Conservation (phyloP, 2,888 invertebrate species). For the Globia sparganii region DNA sequence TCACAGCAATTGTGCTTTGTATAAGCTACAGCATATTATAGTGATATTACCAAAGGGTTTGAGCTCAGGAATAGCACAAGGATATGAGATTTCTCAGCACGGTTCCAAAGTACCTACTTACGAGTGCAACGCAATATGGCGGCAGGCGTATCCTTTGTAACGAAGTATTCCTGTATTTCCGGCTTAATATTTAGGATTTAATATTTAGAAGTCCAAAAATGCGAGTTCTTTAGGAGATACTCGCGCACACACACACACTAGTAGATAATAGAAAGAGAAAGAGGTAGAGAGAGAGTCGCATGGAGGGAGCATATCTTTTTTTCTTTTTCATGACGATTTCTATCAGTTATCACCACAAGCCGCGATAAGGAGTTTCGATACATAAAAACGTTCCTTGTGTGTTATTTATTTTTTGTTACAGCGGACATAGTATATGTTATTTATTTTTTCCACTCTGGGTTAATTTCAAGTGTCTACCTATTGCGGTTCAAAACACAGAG, state of each 20-base stretch:
- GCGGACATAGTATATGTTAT: background rate
- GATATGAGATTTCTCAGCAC: background rate
- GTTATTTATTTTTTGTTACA: background rate
- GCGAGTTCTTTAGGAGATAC: background rate
- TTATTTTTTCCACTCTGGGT: background rate
- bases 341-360: too few relatives aligned
- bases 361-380: too few relatives aligned
- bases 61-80: background rate
- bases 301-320: too few relatives aligned
- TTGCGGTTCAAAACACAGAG: too few relatives aligned
- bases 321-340: too few relatives aligned
- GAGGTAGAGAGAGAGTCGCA: too few relatives aligned
- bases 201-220: background rate
- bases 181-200: background rate
- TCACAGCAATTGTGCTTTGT: background rate
- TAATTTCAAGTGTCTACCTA: background rate
- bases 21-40: background rate
- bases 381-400: too few relatives aligned
- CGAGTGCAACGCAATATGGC: background rate
- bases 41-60: background rate
- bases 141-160: background rate
- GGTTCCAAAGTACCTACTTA: background rate
- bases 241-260: too few relatives aligned
- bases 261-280: too few relatives aligned
- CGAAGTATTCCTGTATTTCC: background rate